phyloP scores from a whole-genome alignment of 2,888 invertebrate genomes.

The Habrosyne pyritoides region DNA sequence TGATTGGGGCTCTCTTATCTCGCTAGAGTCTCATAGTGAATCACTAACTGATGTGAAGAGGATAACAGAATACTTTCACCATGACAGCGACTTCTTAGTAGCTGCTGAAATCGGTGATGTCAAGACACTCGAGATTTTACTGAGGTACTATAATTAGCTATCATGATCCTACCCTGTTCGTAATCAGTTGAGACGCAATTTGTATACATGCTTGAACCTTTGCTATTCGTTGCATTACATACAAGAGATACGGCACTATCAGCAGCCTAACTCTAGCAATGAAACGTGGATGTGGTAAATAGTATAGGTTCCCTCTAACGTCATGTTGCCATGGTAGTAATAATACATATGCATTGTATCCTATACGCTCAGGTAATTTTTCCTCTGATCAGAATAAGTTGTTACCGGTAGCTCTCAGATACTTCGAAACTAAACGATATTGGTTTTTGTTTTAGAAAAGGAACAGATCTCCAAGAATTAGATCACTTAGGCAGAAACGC shows the following conservation, averaged over 20 bases:
- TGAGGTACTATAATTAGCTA: constrained; percentile 39
- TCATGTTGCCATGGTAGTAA: too few relatives aligned
- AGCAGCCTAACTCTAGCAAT: too few relatives aligned
- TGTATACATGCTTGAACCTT: too few relatives aligned
- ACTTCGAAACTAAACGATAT: neutral
- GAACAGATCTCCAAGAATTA: constrained; percentile 49
- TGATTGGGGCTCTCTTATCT: constrained; percentile 16
- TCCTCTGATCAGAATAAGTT: too few relatives aligned
- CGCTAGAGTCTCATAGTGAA: neutral
- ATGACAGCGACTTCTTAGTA: constrained; percentile 55
- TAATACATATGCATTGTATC: too few relatives aligned
- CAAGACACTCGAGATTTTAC: constrained; percentile 38
- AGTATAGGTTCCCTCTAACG: too few relatives aligned
- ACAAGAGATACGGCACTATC: too few relatives aligned
- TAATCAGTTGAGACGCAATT: too few relatives aligned
- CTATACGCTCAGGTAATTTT: too few relatives aligned
- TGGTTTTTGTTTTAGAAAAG: constrained; percentile 33
- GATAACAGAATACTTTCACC: constrained; percentile 52
- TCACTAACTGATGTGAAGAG: neutral
- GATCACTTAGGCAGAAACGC: constrained; percentile 69
- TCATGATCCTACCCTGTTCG: too few relatives aligned
- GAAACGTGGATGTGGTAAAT: too few relatives aligned
- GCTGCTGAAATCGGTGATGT: constrained; percentile 66
- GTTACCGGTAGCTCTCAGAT: neutral
- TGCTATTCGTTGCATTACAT: too few relatives aligned